These are phyloP conservation scores for Vulpes vulpes DNA, from an alignment of 2,113 vertebrate genomes.

Conservation along the genomic window DNA sequence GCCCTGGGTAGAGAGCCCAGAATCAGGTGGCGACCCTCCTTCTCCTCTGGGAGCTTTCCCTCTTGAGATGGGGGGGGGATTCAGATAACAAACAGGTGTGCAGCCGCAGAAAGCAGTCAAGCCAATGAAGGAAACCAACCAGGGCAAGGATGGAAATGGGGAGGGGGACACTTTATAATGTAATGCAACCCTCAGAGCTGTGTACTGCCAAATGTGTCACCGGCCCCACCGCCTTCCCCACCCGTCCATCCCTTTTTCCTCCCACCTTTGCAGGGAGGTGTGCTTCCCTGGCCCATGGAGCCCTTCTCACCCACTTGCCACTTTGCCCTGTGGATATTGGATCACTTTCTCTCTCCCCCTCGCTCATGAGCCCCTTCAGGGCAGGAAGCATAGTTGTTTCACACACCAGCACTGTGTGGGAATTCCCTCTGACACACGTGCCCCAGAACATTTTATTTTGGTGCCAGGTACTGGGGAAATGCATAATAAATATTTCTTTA, in stretches of 20 bases:
- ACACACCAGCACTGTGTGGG: background rate
- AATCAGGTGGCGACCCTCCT: fast-evolving
- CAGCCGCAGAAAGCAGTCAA: background rate
- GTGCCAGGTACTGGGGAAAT: background rate
- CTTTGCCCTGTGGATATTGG: background rate
- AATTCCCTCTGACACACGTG: background rate
- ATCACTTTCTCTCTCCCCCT: background rate
- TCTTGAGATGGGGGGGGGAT: background rate
- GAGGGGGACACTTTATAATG: background rate
- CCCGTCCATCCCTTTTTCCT: background rate
- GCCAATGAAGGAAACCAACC: background rate
- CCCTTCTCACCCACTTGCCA: background rate
- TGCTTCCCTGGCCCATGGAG: background rate
- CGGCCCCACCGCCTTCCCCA: background rate
- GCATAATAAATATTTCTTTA: background rate
- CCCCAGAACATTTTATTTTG: background rate
- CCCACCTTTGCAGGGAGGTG: background rate
- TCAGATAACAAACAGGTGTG: background rate
- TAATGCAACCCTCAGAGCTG: background rate
- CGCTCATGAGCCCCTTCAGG: background rate
- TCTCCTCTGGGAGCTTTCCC: background rate
- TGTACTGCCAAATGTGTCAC: background rate
- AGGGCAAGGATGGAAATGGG: background rate
- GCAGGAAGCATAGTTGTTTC: background rate
- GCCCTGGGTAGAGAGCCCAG: background rate